Conservation (phyloP, 2,888 invertebrate genomes). For the Leucania comma region DNA sequence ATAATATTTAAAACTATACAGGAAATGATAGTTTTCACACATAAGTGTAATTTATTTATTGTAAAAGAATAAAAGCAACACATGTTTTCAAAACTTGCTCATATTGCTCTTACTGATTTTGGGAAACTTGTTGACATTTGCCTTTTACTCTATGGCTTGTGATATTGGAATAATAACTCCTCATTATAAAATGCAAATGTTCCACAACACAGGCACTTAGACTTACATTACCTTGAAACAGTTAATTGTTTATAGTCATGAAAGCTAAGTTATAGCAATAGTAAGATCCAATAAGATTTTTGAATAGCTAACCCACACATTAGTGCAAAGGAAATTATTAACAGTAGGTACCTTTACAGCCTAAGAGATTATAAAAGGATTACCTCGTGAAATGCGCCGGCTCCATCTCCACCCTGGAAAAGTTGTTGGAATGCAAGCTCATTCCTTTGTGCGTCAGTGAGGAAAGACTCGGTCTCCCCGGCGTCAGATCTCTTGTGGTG, state of each 20-base stretch:
- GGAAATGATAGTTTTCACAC: no score
- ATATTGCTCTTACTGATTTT: neutral
- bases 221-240: slow-evolving; percentile 28
- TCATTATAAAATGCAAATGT: slow-evolving; percentile 3
- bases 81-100: neutral
- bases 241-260: slow-evolving; percentile 25
- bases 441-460: slow-evolving; percentile 85
- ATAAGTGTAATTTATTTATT: no score
- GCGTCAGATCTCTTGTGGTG: slow-evolving; percentile 83
- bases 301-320: slow-evolving; percentile 16
- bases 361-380: slow-evolving; percentile 45
- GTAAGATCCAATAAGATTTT: neutral
- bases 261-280: slow-evolving; percentile 25
- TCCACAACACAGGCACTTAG: slow-evolving; percentile 12
- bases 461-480: slow-evolving; percentile 83
- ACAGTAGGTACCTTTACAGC: neutral
- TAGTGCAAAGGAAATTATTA: slow-evolving; percentile 21
- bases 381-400: slow-evolving; percentile 82
- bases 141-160: neutral
- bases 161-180: neutral
- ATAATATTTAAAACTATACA: neutral
- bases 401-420: slow-evolving; percentile 83
- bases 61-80: neutral
- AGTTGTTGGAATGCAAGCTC: slow-evolving; percentile 86
- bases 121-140: slow-evolving; percentile 16